Evolutionary conservation across 2,888 invertebrate genomes (phyloP), one percentile per base, ranked within the genome.

Genomic region (Pheosia tremula): DNA sequence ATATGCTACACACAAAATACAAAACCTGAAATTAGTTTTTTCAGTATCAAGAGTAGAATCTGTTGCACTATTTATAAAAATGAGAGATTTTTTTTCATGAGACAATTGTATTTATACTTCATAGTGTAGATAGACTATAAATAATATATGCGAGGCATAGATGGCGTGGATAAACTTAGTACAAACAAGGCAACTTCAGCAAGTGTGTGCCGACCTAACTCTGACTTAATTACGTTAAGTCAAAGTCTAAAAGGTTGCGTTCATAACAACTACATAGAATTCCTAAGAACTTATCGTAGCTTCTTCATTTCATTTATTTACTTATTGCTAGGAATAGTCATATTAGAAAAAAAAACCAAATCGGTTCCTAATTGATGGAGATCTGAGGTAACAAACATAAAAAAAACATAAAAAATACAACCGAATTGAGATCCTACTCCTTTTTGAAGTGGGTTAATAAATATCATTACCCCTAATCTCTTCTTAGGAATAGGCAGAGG

Each of bases 171-270:
- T 11, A n/a, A 24, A 3, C 45, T 58, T 57, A 59, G 57, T 67
- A 67, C 39, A 57, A 36, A 37, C 61, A 58, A 60, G 64, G 60
- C 13, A 39, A 11, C 36, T 53, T 50, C 13, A 1, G n/a, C 38
- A 9, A 57, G 58, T 64, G 61, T 62, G 60, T 60, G 60, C 37
- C 60, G 58, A 60, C 59, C 61, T 67, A 60, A 60, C 61, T 56
- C 50, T 68, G 68, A 71, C 64, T 68, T 68, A 71, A 68, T 71
- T 68, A 69, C 64, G 59, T 57, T 62, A 57, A 24, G 50, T 4
- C 47, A 9, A 13, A 7, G 50, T 56, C 56, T 50, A 53, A 68
- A 68, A 63, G 69, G 63, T 45, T 56, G 41, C 5, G 5, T 57
- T n/a, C 47, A 47, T 47, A 4, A 47, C 47, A 47, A 47, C 3